Base-by-base conservation (phyloP, 2,888 invertebrate species). In the Allacma fusca region DNA sequence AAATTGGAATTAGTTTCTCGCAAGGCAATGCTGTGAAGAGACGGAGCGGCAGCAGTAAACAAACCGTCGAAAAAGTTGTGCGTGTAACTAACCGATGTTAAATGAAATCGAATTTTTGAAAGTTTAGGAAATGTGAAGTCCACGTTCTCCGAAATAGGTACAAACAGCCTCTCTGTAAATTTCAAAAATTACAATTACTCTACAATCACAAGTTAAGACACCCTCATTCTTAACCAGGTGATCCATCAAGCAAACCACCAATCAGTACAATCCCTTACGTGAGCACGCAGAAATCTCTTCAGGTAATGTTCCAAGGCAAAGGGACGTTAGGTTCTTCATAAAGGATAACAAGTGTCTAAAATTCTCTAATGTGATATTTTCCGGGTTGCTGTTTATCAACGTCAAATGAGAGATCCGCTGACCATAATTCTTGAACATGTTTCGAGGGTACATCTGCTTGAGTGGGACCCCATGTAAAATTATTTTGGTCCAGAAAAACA, bases 1-100 rank as follows among this genome's bases (percentile, higher is more conserved):
- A 75, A 75, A 68, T 69, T 68, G 1, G 75, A 75, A 59, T 68
- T 67, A 19, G 68, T 68, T n/a, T 75, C 75, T 9, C 69, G 57
- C 1, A 75, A 23, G 21, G 24, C 28, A n/a, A 75, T n/a, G 21
- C 59, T 50, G 21, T 69, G 34, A 0, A 75, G 75, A 57, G 21
- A 23, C 23, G 68, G 75, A 12, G 69, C 28, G 19, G 75, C 16
- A 13, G 50, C 23, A 13, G 50, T 19, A 69, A 75, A 75, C 19
- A 75, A 23, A 4, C 75, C 59, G 16, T 69, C 57, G 23, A 75
- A 75, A 34, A 75, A 75, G 13, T 40, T 28, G 24, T 44, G 57
- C n/a, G 57, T 34, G 40, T 75, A 75, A 21, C 57, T 24, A 23
- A 50, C 16, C 1, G 75, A 75, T 16, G 44, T 75, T 12, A 75